phyloP scores from a whole-genome alignment of 2,797 vertebrate genomes.

The Pristis pectinata region DNA sequence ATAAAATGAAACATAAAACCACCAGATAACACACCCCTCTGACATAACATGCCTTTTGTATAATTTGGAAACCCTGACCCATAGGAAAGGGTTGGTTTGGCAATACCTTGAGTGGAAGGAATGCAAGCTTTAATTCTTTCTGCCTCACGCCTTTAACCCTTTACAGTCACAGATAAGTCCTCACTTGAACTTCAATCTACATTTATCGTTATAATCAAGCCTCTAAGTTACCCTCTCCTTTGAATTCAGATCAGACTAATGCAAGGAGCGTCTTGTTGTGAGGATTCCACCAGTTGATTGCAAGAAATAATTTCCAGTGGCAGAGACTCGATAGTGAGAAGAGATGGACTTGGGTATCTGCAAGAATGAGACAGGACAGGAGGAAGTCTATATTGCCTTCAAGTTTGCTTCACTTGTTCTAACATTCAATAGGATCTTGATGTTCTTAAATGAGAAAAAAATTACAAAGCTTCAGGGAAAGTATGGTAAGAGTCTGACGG shows the following conservation, averaged over 20 bases:
- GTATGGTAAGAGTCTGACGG: no score
- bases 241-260: background rate
- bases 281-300: background rate
- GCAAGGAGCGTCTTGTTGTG: background rate
- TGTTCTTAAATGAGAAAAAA: no score
- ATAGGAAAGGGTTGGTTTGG: background rate
- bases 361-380: background rate
- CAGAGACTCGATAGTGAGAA: background rate
- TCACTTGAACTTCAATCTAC: background rate
- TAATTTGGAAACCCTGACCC: background rate
- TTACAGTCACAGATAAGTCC: background rate
- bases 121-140: background rate
- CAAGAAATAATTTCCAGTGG: background rate
- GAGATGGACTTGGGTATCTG: background rate
- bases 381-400: no score
- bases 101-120: background rate
- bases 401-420: no score
- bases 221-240: background rate
- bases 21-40: background rate
- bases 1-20: background rate
- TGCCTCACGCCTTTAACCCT: background rate
- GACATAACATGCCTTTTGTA: background rate
- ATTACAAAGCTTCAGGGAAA: no score
- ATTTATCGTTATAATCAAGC: background rate
- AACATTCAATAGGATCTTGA: no score